Percentiles rank a stretch among this genome's conserved stretches.
Conservation (phyloP, 2,113 vertebrate species). For the Scopus umbretta region DNA sequence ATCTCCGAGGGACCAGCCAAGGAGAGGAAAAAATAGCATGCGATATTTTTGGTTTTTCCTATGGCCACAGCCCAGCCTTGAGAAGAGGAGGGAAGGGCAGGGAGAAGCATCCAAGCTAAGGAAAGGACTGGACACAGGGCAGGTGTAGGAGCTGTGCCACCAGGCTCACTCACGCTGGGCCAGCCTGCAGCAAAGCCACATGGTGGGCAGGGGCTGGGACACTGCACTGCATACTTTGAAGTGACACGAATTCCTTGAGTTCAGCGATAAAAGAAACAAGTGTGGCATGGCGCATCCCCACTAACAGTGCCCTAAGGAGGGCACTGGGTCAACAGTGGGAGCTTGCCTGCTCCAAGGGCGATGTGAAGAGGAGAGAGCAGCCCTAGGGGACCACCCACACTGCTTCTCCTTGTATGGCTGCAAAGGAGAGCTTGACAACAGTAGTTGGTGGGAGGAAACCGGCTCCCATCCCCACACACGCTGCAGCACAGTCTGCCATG, state of each 20-base stretch:
- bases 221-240: rapidly evolving
- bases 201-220: background rate
- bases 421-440: background rate
- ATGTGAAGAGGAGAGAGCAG: background rate
- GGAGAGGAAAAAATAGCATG: background rate
- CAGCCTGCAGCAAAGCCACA: background rate
- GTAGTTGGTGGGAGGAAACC: background rate
- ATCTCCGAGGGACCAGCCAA: background rate
- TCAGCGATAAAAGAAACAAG: background rate
- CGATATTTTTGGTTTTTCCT: background rate
- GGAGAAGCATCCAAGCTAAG: background rate
- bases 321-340: background rate
- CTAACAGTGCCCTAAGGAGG: background rate
- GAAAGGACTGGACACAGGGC: background rate
- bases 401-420: background rate
- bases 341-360: background rate
- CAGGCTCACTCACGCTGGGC: rapidly evolving
- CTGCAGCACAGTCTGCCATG: background rate
- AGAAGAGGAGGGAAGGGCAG: background rate
- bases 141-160: background rate
- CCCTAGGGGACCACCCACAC: rapidly evolving
- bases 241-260: background rate
- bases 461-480: rapidly evolving
- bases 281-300: rapidly evolving
- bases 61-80: background rate